These are phyloP conservation scores for Mugil cephalus DNA, from an alignment of 2,113 vertebrate species.

Conservation along the genomic window DNA sequence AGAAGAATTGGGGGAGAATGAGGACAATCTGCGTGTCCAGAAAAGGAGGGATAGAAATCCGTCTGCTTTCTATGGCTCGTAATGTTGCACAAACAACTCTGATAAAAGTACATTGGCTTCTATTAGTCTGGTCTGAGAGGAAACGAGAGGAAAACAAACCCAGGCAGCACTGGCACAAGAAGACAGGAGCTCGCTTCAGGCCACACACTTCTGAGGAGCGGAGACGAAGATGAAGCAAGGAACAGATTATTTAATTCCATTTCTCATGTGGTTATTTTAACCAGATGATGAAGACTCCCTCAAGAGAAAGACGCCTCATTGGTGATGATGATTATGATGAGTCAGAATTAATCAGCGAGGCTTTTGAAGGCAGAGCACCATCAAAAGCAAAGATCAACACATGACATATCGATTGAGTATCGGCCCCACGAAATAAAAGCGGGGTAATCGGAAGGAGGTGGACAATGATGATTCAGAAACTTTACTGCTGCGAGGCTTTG, in stretches of 20 bases:
- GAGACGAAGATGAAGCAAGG: conserved; percentile 56
- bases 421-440: conserved; percentile 49
- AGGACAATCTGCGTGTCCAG: conserved; percentile 50
- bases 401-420: conserved; percentile 69
- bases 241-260: conserved; percentile 69
- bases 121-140: conserved; percentile 70
- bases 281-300: conserved; percentile 79
- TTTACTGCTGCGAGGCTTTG: conserved; percentile 28
- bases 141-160: conserved; percentile 74
- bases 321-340: conserved; percentile 65
- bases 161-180: conserved; percentile 74
- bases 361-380: conserved; percentile 49
- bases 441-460: conserved; percentile 57
- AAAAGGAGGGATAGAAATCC: conserved; percentile 33
- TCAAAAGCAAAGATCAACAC: conserved; percentile 56
- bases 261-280: conserved; percentile 74
- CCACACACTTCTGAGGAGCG: conserved; percentile 51
- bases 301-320: conserved; percentile 75
- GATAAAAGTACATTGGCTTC: conserved; percentile 71
- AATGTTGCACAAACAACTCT: conserved; percentile 57
- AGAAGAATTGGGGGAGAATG: conserved; percentile 14
- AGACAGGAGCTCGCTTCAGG: conserved; percentile 57
- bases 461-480: conserved; percentile 50
- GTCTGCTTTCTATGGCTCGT: conserved; percentile 39
- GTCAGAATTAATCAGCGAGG: conserved; percentile 74